phyloP scores from a whole-genome alignment of 2,797 vertebrate genomes.

The Platalea minor region DNA sequence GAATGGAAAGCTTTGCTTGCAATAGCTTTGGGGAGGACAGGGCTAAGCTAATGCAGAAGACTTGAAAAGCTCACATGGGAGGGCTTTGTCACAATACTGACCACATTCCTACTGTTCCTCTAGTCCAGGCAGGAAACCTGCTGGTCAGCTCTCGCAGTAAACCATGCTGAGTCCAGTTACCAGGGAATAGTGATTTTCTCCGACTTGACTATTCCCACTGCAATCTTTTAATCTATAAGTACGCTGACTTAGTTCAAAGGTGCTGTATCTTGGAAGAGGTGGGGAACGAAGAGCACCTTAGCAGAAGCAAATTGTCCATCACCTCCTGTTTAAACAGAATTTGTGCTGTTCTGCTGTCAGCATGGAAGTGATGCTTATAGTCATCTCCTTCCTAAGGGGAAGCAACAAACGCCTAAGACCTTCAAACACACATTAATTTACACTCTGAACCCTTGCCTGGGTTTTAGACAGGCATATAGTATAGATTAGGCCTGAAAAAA shows the following conservation, averaged over 20 bases:
- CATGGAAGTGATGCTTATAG: background rate
- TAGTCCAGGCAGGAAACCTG: background rate
- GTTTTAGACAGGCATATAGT: background rate
- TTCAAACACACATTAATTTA: background rate
- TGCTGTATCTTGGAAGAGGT: background rate
- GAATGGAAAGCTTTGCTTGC: background rate
- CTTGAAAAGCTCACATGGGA: background rate
- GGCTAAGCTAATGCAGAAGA: background rate
- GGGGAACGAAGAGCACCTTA: background rate
- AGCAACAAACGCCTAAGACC: background rate
- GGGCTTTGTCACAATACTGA: background rate
- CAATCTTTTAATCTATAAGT: background rate
- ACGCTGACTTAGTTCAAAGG: background rate
- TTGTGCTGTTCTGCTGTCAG: background rate
- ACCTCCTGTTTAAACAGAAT: background rate
- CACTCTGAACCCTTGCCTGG: background rate
- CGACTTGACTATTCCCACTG: background rate
- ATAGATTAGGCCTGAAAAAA: background rate
- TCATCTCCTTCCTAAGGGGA: background rate
- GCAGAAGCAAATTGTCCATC: background rate
- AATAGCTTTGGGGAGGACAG: background rate
- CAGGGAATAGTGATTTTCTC: background rate
- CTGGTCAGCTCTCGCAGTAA: background rate
- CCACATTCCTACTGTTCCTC: background rate
- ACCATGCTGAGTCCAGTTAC: background rate